Percentiles rank a stretch among this genome's conserved stretches.
Conservation (phyloP, 2,113 vertebrate genomes). For the Collichthys lucidus region DNA sequence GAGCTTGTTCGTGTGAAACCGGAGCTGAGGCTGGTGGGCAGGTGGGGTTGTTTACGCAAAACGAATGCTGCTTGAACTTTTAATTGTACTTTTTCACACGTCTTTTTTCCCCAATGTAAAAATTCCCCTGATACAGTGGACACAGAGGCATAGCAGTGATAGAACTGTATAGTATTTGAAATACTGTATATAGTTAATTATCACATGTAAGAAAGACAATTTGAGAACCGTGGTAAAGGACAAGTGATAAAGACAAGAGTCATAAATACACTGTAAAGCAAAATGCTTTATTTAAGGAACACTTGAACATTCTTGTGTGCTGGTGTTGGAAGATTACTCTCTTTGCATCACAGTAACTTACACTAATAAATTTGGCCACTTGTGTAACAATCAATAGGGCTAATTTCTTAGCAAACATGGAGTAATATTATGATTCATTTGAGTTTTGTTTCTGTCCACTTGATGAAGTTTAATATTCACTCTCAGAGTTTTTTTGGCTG, state of each 20-base stretch:
- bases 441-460: too few species aligned
- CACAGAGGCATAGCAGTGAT: not conserved
- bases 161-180: not conserved
- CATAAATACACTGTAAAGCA: not conserved
- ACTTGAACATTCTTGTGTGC: not conserved
- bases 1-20: slow-evolving; percentile 57
- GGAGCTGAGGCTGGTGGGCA: slow-evolving; percentile 35
- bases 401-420: too few species aligned
- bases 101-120: not conserved
- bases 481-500: not conserved
- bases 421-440: too few species aligned
- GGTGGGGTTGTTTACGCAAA: slow-evolving; percentile 52
- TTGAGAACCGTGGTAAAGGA: not conserved
- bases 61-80: slow-evolving; percentile 11
- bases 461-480: too few species aligned
- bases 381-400: not conserved
- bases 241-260: not conserved
- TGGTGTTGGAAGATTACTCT: not conserved
- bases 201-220: not conserved
- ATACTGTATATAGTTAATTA: not conserved
- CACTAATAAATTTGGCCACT: not conserved
- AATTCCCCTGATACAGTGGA: not conserved
- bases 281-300: not conserved
- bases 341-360: not conserved
- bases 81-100: not conserved